Conservation (phyloP, 2,888 invertebrate species). For the Flabesymbios commensalis region DNA sequence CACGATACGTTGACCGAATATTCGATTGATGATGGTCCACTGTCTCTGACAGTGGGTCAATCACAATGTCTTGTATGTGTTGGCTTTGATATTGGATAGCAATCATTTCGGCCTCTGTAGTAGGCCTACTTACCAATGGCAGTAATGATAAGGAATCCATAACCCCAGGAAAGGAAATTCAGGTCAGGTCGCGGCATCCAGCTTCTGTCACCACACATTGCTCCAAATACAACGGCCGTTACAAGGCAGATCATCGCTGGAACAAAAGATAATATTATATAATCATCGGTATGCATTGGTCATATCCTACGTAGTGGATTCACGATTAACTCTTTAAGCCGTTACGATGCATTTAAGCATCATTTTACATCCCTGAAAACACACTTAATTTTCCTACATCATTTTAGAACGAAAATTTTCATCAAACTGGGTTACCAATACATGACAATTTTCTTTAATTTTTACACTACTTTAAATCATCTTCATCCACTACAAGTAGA, state of each 20-base stretch:
- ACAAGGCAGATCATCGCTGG: slow-evolving; percentile 36
- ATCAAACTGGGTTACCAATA: too few species aligned
- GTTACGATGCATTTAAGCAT: too few species aligned
- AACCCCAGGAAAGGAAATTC: slow-evolving; percentile 42
- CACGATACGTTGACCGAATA: not conserved
- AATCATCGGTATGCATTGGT: too few species aligned
- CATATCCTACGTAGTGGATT: too few species aligned
- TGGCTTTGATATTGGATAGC: not conserved
- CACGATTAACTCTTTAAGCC: too few species aligned
- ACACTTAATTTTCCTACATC: too few species aligned
- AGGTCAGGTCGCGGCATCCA: slow-evolving; percentile 43
- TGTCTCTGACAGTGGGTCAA: not conserved
- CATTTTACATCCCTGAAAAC: too few species aligned
- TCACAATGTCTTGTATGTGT: not conserved
- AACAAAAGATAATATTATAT: not conserved
- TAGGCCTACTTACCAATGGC: too few species aligned
- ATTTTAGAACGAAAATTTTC: too few species aligned
- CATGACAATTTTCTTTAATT: too few species aligned
- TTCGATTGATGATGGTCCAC: slow-evolving; percentile 11
- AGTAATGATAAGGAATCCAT: slow-evolving; percentile 37
- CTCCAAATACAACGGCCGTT: slow-evolving; percentile 31
- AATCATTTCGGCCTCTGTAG: not conserved
- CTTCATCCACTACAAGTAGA: too few species aligned
- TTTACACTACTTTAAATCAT: too few species aligned
- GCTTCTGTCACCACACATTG: slow-evolving; percentile 35